These are phyloP conservation scores for Apis cerana DNA, from an alignment of 1,140 invertebrate species.

Conservation along the genomic window DNA sequence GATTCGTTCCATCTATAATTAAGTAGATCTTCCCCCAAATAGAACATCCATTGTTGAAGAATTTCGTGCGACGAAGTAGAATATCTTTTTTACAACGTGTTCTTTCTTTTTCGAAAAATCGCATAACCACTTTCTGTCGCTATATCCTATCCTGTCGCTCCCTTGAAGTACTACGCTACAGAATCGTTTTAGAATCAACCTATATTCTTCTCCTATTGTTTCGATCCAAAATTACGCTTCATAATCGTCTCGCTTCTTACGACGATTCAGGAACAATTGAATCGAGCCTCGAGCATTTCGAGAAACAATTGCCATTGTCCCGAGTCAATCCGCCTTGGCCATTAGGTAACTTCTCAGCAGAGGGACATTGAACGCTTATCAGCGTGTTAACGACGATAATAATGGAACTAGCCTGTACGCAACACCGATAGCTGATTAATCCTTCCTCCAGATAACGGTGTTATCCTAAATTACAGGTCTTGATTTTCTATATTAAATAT, in stretches of 20 bases:
- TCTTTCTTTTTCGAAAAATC: background rate
- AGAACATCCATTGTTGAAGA: no score
- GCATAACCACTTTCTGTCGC: background rate
- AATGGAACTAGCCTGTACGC: slow-evolving; percentile 18
- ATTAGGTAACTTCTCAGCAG: slow-evolving; percentile 24
- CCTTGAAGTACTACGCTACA: background rate
- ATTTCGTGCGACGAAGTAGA: no score
- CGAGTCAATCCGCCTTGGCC: slow-evolving; percentile 7
- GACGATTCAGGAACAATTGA: background rate
- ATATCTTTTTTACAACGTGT: no score
- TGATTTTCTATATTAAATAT: background rate
- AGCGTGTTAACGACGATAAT: slow-evolving; percentile 38
- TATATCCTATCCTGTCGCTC: background rate
- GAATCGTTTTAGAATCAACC: background rate
- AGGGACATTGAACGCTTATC: slow-evolving; percentile 19
- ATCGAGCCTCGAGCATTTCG: background rate
- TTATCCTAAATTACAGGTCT: slow-evolving; percentile 20
- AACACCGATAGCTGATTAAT: slow-evolving; percentile 37
- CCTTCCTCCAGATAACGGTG: slow-evolving; percentile 10
- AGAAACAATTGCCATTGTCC: slow-evolving; percentile 35
- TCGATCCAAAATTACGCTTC: background rate
- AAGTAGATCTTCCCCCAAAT: no score
- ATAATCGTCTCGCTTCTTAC: background rate
- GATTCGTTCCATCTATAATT: no score
- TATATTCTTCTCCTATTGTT: background rate